Percentiles rank a stretch among this genome's conserved stretches.
phyloP scores from a whole-genome alignment of 1,140 invertebrate species.

The Nasonia giraulti region DNA sequence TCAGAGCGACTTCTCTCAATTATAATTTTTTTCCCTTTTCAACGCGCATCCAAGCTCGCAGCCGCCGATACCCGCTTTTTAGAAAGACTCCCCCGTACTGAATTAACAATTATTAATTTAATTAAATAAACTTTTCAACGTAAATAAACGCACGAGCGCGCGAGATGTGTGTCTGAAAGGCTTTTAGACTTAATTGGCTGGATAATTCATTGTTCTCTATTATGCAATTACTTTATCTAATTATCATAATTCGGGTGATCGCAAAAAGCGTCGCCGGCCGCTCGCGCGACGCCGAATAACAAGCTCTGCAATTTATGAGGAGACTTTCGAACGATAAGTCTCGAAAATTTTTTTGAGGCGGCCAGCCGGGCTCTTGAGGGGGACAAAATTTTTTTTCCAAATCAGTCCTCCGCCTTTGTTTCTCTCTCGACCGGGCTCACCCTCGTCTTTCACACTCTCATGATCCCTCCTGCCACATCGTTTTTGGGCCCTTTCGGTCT shows the following conservation, averaged over 20 bases:
- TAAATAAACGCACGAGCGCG: too few species aligned
- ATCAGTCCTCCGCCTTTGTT: conserved; percentile 4
- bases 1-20: background rate
- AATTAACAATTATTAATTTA: background rate
- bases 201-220: background rate
- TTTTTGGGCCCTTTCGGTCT: conserved; percentile 11
- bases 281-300: background rate
- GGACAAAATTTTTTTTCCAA: background rate
- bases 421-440: background rate
- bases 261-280: background rate
- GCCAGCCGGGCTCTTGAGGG: background rate
- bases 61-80: background rate
- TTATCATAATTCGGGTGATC: too few species aligned
- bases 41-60: too few species aligned
- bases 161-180: too few species aligned
- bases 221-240: background rate
- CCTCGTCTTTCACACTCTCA: conserved; percentile 7
- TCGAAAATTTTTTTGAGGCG: background rate
- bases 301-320: background rate
- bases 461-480: background rate
- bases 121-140: background rate
- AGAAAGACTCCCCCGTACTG: background rate
- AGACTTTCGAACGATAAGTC: background rate
- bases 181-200: background rate
- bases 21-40: background rate